Base-by-base conservation (phyloP, 30 jellyfish, hydroid and myxozoan genomes). In the Chrysaora quinquecirrha region DNA sequence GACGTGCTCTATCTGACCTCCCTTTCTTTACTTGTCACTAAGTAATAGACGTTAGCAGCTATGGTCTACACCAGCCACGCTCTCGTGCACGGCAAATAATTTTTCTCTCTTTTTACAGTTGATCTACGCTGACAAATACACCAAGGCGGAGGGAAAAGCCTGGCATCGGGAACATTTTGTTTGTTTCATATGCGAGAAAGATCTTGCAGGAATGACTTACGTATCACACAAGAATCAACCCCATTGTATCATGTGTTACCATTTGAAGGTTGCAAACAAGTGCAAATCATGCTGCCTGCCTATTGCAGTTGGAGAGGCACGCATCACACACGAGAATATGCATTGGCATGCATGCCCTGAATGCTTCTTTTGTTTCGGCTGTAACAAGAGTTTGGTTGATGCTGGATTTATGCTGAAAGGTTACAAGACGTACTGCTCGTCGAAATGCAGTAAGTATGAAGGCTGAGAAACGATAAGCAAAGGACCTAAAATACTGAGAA, bases 81-180 rank as follows among this genome's bases (percentile, higher is more conserved):
- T n/a, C n/a, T n/a, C n/a, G n/a, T n/a, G n/a, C n/a, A n/a, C n/a
- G n/a, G n/a, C n/a, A n/a, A n/a, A n/a, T n/a, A n/a, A n/a, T n/a
- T n/a, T n/a, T 14, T 38, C 14, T 38, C 54, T 52, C 7, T 12
- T 52, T 20, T 2, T 52, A 2, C 75, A 92, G 98, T 75, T 92
- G 27, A 92, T 92, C 30, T 92, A 65, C 61, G 80, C 95, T 25
- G 86, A 80, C 58, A 71, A 75, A 82, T 92, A 66, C 46, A 92
- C 98, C 23, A 69, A 86, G 43, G 96, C 98, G 14, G 98, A 92
- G 38, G 89, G 95, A 12, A 64, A 56, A 63, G 28, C 62, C 24
- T 92, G 98, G 98, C 98, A 92, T 71, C 46, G 52, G 63, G 76
- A 81, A 46, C 98, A 92, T 48, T 85, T 92, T 80, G 71, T 82